Base-by-base conservation (phyloP, 2,113 vertebrate species). In the Dasyprocta punctata region DNA sequence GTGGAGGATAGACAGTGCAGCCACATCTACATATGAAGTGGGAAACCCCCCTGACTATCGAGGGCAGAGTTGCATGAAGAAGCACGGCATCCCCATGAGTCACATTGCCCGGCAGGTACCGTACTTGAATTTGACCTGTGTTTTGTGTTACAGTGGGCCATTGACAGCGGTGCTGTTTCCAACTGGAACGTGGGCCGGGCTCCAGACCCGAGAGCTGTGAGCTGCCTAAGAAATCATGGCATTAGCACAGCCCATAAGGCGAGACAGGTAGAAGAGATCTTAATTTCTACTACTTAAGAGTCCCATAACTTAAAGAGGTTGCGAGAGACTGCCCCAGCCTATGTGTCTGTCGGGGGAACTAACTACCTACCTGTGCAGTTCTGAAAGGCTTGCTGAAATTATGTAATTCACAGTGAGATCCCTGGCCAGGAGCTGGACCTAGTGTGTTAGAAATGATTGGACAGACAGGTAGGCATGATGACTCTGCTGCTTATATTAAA, bases 1-100 rank as follows among this genome's bases (percentile, higher is more conserved):
- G 99, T 99, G 99, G 99, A 99, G 99, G 98, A 99, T 99, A 99
- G 99, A 99, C 99, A 99, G 99, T 98, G 99, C 99, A 89, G 99
- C 99, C 63, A 99, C 99, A 69, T 99, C 99, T 97, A 98, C 99
- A 49, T 99, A 99, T 98, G 99, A 99, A 98, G 99, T 99, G 98
- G 99, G 99, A 98, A 99, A 98, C 97, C 95, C 99, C 94, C 99
- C 99, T 89, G 99, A 99, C 98, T 97, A 99, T 98, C 99, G 99
- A 38, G 99, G 99, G 98, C 99, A 99, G 98, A 98, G 97, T 98
- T 99, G 99, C 99, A 99, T 99, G 99, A 99, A 98, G 99, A 99
- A 97, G 94, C 99, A 99, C 92, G 98, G 96, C 52, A 98, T 99
- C 98, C 93, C 99, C 93, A 99, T 99, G 99, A 99, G 28, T 82